Conservation (phyloP, 2,113 vertebrate species). For the Spermophilus dauricus region DNA sequence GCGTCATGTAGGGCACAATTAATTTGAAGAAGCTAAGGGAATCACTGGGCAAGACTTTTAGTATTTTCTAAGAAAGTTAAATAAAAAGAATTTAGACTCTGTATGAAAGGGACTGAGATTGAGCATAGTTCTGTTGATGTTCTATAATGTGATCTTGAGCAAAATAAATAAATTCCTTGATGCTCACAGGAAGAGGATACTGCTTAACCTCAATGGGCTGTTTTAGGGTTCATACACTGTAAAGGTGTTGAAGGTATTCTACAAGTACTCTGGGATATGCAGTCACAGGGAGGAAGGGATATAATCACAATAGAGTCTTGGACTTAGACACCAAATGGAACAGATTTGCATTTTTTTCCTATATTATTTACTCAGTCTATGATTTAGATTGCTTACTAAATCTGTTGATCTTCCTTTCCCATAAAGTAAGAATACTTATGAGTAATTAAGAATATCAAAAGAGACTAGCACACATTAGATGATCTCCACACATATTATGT, state of each 20-base stretch:
- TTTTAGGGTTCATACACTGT: neutral
- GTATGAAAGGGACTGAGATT: neutral
- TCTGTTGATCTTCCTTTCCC: neutral
- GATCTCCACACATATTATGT: neutral
- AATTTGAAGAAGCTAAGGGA: neutral
- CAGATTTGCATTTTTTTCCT: neutral
- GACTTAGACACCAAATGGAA: neutral
- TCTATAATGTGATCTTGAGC: neutral
- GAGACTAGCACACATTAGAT: neutral
- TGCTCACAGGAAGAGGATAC: neutral
- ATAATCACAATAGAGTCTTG: neutral
- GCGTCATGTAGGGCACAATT: neutral
- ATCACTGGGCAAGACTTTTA: neutral
- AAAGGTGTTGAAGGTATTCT: neutral
- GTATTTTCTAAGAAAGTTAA: neutral
- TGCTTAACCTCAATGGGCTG: neutral
- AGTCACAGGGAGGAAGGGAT: neutral
- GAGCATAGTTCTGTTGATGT: neutral
- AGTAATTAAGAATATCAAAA: neutral
- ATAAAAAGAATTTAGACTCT: neutral
- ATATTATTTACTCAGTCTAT: neutral
- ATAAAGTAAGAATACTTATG: neutral
- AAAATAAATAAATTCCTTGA: neutral
- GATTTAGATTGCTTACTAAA: neutral
- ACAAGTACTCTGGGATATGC: neutral